phyloP scores from a whole-genome alignment of 2,113 vertebrate genomes.

The Pagrus major region DNA sequence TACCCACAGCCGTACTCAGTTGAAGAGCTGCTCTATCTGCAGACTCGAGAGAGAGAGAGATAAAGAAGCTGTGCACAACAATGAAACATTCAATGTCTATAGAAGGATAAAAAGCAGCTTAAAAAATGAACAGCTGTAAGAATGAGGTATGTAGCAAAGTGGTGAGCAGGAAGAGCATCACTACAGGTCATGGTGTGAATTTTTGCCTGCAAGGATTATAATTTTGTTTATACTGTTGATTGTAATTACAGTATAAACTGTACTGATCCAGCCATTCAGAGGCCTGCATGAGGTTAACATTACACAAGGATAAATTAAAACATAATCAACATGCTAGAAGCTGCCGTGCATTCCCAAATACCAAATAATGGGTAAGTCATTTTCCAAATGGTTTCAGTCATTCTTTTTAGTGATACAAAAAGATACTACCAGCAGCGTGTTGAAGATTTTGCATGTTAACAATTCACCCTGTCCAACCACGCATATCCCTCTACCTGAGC shows the following conservation, averaged over 20 bases:
- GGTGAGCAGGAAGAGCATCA: background rate
- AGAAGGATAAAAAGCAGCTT: background rate
- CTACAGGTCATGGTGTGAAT: background rate
- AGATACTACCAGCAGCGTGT: background rate
- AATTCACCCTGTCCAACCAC: background rate
- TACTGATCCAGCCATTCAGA: background rate
- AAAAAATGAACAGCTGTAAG: background rate
- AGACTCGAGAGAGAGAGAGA: constrained; percentile 3
- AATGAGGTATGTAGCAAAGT: background rate
- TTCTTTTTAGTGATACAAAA: background rate
- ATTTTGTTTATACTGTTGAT: background rate
- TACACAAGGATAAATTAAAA: constrained; percentile 9
- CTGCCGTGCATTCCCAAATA: background rate
- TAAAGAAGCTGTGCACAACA: background rate
- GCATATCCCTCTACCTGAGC: background rate
- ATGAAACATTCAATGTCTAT: background rate
- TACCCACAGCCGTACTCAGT: constrained; percentile 43
- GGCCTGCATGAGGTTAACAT: background rate
- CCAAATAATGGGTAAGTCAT: background rate
- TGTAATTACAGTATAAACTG: constrained; percentile 13
- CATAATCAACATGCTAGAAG: background rate
- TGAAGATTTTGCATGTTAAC: background rate
- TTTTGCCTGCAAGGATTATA: background rate
- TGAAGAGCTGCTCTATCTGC: constrained; percentile 33
- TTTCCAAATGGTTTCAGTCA: constrained; percentile 9